Percentiles rank a stretch among this genome's conserved stretches.
Evolutionary conservation across 2,888 invertebrate species (phyloP).

Genomic region (Drosophila meridiana): DNA sequence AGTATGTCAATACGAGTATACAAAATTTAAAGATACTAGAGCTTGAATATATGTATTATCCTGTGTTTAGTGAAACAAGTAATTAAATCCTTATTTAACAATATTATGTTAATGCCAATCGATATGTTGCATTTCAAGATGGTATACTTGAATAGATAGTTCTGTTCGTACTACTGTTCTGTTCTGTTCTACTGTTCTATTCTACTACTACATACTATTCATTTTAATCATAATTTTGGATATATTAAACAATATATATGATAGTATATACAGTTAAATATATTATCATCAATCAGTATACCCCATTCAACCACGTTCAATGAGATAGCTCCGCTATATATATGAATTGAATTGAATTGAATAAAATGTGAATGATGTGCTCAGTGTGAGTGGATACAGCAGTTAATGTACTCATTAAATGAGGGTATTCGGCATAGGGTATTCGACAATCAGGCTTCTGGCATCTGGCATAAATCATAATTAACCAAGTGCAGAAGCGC

Average conservation of each 20-base stretch:
- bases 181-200: no score
- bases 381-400: background rate
- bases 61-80: background rate
- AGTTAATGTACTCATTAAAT: background rate
- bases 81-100: background rate
- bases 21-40: no score
- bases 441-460: background rate
- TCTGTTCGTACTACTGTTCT: no score
- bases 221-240: background rate
- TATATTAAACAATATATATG: background rate
- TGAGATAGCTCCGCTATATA: background rate
- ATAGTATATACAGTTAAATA: background rate
- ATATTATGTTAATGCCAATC: background rate
- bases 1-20: no score
- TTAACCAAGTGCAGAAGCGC: background rate
- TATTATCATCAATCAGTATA: background rate
- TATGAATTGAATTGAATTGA: background rate
- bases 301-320: background rate
- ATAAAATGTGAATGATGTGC: background rate
- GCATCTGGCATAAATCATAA: background rate
- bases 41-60: no score
- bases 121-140: no score
- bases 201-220: no score
- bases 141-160: no score
- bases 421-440: background rate